A percentile compares a stretch with the other conserved stretches of the same genome.
Conservation (phyloP, 1,140 invertebrate genomes). For the Cydia pomonella region DNA sequence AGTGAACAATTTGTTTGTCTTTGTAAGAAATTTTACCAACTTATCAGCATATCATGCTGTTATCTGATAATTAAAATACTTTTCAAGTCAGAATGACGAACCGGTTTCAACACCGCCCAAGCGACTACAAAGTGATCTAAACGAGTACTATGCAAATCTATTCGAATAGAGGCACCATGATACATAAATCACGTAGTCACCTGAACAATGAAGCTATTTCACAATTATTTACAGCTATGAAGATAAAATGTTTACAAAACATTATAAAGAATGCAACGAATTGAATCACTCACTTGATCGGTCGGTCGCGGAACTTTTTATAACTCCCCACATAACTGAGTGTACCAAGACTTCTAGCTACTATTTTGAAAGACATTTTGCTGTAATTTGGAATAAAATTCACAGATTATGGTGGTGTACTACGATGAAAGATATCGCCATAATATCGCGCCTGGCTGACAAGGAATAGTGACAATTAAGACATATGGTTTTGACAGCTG, state of each 20-base stretch:
- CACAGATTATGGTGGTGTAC: background rate
- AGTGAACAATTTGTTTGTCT: no score
- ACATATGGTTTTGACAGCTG: constrained; percentile 37
- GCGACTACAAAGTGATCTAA: background rate
- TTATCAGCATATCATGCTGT: background rate
- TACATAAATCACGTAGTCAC: background rate
- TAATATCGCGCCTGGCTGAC: constrained; percentile 11
- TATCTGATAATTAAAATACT: background rate
- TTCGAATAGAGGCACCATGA: background rate
- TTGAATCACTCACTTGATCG: constrained; percentile 56
- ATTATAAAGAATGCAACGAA: background rate
- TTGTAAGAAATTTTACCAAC: background rate
- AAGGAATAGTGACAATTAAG: background rate
- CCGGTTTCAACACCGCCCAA: background rate
- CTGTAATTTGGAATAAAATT: constrained; percentile 23
- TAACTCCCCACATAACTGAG: constrained; percentile 67
- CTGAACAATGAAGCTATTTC: constrained; percentile 10
- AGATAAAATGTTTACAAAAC: constrained; percentile 21
- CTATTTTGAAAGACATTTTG: constrained; percentile 66
- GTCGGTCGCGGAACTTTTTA: constrained; percentile 65
- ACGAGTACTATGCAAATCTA: background rate
- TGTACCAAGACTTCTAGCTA: constrained; percentile 59
- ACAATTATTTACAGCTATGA: background rate
- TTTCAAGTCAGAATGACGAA: background rate
- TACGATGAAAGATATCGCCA: background rate